Conservation (phyloP, 2,888 invertebrate genomes). For the Dichetophora obliterata region DNA sequence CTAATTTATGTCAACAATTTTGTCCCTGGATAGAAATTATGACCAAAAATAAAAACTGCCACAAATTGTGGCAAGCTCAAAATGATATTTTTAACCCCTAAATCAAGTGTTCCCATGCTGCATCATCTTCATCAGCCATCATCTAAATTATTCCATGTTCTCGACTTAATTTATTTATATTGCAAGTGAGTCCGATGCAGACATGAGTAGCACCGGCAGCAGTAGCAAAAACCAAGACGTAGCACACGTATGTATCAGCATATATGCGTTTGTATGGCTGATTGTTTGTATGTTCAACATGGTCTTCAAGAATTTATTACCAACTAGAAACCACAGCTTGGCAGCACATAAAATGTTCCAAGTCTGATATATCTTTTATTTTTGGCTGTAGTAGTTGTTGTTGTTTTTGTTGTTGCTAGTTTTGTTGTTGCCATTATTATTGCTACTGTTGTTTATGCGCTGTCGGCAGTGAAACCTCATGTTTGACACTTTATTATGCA, state of each 20-base stretch:
- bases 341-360: constrained; percentile 25
- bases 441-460: neutral
- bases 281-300: neutral
- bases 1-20: too few relatives aligned
- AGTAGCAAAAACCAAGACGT: constrained; percentile 19
- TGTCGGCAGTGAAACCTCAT: neutral
- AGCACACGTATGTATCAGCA: neutral
- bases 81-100: too few relatives aligned
- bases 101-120: too few relatives aligned
- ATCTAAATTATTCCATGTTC: constrained; percentile 11
- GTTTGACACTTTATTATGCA: constrained; percentile 11
- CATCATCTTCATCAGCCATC: too few relatives aligned
- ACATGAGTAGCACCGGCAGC: neutral
- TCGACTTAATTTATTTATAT: constrained; percentile 18
- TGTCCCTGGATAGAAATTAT: too few relatives aligned
- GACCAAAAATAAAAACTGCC: too few relatives aligned
- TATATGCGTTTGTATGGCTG: neutral
- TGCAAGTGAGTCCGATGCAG: neutral
- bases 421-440: neutral
- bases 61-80: too few relatives aligned
- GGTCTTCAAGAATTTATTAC: constrained; percentile 31
- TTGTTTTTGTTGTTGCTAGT: neutral
- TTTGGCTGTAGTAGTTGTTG: constrained; percentile 1
- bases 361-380: neutral
- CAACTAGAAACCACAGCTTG: constrained; percentile 19